phyloP scores from a whole-genome alignment of 2,113 vertebrate genomes.

The Centropus bengalensis region DNA sequence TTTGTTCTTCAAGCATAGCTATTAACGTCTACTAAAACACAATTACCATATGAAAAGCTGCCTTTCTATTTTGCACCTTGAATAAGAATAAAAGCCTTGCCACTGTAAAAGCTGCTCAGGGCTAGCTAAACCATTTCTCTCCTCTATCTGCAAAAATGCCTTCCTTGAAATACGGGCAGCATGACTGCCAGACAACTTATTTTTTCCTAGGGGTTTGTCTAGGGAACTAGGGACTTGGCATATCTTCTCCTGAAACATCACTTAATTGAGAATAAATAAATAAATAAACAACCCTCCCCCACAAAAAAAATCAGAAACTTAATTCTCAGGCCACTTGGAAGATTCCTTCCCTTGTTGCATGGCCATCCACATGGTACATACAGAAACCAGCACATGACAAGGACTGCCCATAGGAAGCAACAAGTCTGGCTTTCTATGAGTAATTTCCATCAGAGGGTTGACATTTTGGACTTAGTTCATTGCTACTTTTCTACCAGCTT shows the following conservation, averaged over 20 bases:
- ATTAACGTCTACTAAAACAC: not conserved
- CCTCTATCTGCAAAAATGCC: not conserved
- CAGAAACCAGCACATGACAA: not conserved
- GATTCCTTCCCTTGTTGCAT: not conserved
- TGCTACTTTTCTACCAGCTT: not conserved
- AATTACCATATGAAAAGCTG: not conserved
- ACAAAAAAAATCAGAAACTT: not conserved
- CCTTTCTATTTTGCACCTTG: not conserved
- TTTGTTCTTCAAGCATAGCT: not conserved
- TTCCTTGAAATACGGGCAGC: not conserved
- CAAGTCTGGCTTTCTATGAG: not conserved
- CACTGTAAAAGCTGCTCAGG: not conserved
- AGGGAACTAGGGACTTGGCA: rapidly evolving
- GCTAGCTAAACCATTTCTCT: not conserved
- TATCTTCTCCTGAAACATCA: not conserved
- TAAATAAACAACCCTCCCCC: no score
- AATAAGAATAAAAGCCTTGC: not conserved
- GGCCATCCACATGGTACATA: rapidly evolving
- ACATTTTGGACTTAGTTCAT: not conserved
- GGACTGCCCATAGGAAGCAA: not conserved
- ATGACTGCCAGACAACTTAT: not conserved
- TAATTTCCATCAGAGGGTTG: not conserved
- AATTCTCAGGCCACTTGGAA: not conserved
- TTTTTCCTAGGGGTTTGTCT: not conserved
- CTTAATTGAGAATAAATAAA: not conserved